Conservation (phyloP, 2,888 invertebrate genomes). For the Phoronis australis region DNA sequence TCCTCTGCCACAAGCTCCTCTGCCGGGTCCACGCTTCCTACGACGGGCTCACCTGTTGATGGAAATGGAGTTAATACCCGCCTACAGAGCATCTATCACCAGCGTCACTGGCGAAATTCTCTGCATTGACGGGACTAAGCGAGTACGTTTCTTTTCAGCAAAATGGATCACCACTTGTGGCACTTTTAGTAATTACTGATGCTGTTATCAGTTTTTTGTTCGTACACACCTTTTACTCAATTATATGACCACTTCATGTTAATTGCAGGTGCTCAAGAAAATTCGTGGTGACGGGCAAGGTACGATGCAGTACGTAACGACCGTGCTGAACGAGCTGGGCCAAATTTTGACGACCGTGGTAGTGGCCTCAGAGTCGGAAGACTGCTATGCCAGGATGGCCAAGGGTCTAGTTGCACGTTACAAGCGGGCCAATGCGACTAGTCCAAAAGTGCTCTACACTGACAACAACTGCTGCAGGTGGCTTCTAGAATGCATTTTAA, state of each 20-base stretch:
- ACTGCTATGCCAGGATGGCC: neutral
- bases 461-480: neutral
- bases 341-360: neutral
- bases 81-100: neutral
- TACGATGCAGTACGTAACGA: neutral
- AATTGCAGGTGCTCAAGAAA: neutral
- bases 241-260: too few relatives aligned
- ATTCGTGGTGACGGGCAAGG: neutral
- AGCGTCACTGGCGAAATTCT: neutral
- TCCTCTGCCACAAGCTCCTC: neutral
- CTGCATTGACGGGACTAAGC: neutral
- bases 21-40: neutral
- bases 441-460: neutral
- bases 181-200: too few relatives aligned
- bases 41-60: neutral
- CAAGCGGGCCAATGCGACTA: neutral
- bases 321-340: neutral
- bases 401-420: neutral
- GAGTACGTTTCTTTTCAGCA: neutral
- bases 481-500: too few relatives aligned
- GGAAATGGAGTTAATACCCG: neutral
- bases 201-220: too few relatives aligned
- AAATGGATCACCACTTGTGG: neutral
- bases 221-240: too few relatives aligned
- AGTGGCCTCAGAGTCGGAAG: neutral